A percentile compares a stretch with the other conserved stretches of the same genome.
Evolutionary conservation across 2,113 vertebrate genomes (phyloP).

Genomic region (Oreochromis tanganicae): DNA sequence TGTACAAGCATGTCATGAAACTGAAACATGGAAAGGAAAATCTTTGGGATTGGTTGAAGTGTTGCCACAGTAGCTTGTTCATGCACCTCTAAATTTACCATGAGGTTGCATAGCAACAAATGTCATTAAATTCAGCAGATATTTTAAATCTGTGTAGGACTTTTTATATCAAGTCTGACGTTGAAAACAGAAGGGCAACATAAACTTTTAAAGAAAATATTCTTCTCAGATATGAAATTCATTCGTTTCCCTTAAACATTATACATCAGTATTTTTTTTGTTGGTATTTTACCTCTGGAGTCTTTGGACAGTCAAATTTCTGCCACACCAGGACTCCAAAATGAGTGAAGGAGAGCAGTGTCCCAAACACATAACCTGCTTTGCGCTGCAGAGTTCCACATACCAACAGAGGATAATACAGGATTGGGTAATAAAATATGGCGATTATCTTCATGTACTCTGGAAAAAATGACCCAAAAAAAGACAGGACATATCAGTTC

Average conservation of each 20-base stretch:
- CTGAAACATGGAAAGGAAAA: neutral
- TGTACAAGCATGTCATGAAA: neutral
- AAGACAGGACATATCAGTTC: neutral
- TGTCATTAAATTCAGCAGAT: neutral
- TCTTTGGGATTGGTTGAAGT: neutral
- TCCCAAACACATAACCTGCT: conserved; percentile 70
- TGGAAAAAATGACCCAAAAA: conserved; percentile 11
- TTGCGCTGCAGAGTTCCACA: conserved; percentile 69
- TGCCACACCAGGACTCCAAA: conserved; percentile 80
- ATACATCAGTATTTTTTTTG: neutral
- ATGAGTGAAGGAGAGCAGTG: conserved; percentile 81
- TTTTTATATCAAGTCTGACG: neutral
- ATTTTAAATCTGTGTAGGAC: neutral
- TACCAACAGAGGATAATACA: conserved; percentile 83
- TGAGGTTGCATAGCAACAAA: neutral
- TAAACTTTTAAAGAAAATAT: neutral
- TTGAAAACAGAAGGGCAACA: neutral
- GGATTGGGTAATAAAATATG: conserved; percentile 82
- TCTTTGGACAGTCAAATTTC: conserved; percentile 82
- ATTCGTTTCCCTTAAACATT: neutral
- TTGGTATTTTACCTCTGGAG: conserved; percentile 68
- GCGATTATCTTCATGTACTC: conserved; percentile 83
- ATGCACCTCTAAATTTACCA: neutral
- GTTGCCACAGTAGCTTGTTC: neutral
- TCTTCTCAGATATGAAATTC: neutral